Evolutionary conservation across 2,797 vertebrate species (phyloP), one percentile per base, ranked within the genome.

Genomic region (Anisognathus igniventris): DNA sequence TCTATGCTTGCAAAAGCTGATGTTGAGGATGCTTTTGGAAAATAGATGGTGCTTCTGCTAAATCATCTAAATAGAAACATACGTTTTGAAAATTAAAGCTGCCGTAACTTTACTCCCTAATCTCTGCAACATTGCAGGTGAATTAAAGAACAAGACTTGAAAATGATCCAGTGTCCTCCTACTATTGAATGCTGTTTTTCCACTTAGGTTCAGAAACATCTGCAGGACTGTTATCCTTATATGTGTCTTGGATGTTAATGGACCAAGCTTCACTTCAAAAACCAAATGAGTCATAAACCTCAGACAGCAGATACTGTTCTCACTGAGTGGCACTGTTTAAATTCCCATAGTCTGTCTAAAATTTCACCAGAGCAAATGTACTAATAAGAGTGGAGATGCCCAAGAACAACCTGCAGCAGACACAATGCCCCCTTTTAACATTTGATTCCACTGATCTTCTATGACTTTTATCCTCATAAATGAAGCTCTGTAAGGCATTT

Each of bases 41-140:
- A 93, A 88, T 0, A 84, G 25, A 73, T 10, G 22, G 73, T 37
- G 37, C 4, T 79, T 85, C 68, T 77, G 42, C 70, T 85, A 91
- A 93, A 44, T 66, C 83, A 51, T 67, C 66, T 88, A 77, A 89
- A 91, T 20, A 84, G 61, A 97, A 95, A 91, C 9, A 53, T 60
- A 42, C 15, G 86, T 90, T 94, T 87, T 88, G 12, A 85, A 91
- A 96, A 84, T 93, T 71, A 95, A 97, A 95, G 35, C 61, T 88
- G 18, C 65, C 22, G 2, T 81, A 93, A 91, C 71, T 85, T 70
- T 66, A 92, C 25, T 96, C 65, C 56, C 65, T 96, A 89, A 86
- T 96, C 60, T 86, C 66, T 94, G 42, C 51, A 94, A 90, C 30
- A 73, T 3, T 68, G 42, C 50, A 84, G 33, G 60, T 81, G 37